A percentile compares a stretch with the other conserved stretches of the same genome.
Conservation (phyloP, 2,113 vertebrate genomes). For the Petaurus breviceps region DNA sequence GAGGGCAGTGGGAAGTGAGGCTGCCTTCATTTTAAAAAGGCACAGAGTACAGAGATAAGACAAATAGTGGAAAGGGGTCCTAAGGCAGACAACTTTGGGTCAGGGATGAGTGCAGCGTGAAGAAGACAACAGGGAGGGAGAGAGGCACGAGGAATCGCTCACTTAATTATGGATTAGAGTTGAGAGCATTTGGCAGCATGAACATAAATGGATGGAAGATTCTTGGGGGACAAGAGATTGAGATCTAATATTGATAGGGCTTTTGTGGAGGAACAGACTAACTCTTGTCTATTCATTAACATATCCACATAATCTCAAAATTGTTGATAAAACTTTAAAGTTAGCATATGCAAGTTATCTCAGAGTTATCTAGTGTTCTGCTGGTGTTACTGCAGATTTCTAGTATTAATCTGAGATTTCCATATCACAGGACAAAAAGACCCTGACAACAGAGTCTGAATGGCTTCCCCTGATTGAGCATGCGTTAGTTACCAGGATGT, state of each 20-base stretch:
- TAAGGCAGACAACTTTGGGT: background rate
- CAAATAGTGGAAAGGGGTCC: background rate
- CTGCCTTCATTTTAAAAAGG: background rate
- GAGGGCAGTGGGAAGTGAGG: background rate
- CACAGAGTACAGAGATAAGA: background rate
- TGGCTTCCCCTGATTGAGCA: background rate
- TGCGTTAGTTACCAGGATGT: background rate
- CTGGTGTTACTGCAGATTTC: background rate
- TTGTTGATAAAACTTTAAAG: background rate
- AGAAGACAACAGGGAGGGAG: background rate
- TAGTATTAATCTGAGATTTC: background rate
- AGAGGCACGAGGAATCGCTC: background rate
- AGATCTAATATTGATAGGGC: background rate
- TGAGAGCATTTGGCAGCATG: background rate
- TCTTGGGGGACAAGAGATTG: background rate
- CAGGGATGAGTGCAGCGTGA: background rate
- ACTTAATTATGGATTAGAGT: background rate
- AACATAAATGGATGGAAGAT: background rate
- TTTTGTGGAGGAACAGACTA: background rate
- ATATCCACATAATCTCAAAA: background rate
- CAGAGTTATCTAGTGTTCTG: background rate
- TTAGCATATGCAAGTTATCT: background rate
- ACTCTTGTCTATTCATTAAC: background rate
- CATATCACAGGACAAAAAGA: background rate
- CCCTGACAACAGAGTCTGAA: background rate